phyloP scores from a whole-genome alignment of 64 coral and sea anemone species.

The Acropora yongei region DNA sequence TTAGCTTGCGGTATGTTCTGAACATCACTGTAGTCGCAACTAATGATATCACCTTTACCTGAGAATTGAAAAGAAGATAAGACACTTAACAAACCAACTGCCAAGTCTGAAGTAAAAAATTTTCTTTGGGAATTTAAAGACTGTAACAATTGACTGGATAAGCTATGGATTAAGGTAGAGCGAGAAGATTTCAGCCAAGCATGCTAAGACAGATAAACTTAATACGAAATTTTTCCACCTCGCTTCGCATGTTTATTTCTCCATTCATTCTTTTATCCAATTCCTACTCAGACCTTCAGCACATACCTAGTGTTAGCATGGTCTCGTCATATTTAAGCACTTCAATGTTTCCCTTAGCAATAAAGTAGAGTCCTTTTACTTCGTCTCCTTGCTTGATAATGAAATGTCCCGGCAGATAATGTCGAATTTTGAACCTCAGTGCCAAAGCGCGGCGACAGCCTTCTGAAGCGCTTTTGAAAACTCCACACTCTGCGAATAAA shows the following conservation, averaged over 20 bases:
- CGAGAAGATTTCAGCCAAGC: no score
- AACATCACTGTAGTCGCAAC: slow-evolving; percentile 64
- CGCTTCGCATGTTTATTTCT: neutral
- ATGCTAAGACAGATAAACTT: no score
- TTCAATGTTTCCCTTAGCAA: slow-evolving; percentile 90
- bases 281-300: neutral
- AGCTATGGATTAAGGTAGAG: no score
- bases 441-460: slow-evolving; percentile 84
- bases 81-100: neutral
- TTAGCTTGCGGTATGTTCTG: slow-evolving; percentile 66
- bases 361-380: slow-evolving; percentile 73
- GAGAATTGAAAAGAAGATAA: neutral
- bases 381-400: slow-evolving; percentile 92
- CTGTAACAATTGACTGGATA: no score
- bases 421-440: slow-evolving; percentile 74
- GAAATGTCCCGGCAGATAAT: slow-evolving; percentile 89
- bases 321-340: slow-evolving; percentile 79
- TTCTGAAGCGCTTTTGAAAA: slow-evolving; percentile 75
- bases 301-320: slow-evolving; percentile 72
- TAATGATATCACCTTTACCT: slow-evolving; percentile 74
- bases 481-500: slow-evolving; percentile 75
- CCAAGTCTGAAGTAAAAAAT: no score
- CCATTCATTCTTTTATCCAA: neutral
- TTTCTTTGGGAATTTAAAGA: no score
- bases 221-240: neutral